Conservation (phyloP, 2,888 invertebrate genomes). For the Tetranychus piercei region DNA sequence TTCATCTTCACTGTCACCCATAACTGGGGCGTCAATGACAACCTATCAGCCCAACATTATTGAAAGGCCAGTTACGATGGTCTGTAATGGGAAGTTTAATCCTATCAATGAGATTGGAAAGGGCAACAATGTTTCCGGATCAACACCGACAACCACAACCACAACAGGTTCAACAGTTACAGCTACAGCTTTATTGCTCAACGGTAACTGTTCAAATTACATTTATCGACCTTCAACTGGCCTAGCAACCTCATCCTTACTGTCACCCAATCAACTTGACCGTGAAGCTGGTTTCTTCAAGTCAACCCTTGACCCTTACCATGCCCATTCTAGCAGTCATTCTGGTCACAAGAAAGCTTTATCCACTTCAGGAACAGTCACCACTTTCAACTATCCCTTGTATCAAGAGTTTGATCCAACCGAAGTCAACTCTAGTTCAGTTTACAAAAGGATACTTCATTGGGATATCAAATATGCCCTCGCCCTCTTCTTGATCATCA, state of each 20-base stretch:
- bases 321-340: not conserved
- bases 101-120: not conserved
- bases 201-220: too few relatives aligned
- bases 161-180: not conserved
- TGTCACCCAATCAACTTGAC: not conserved
- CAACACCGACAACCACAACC: not conserved
- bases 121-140: not conserved
- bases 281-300: not conserved
- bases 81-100: not conserved
- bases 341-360: not conserved
- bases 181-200: not conserved
- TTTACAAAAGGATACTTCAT: not conserved
- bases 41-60: not conserved
- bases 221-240: too few relatives aligned
- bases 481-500: not conserved
- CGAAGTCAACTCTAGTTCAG: not conserved
- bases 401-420: not conserved
- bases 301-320: not conserved
- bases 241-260: too few relatives aligned
- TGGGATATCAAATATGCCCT: not conserved
- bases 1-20: not conserved
- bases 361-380: not conserved
- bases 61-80: not conserved
- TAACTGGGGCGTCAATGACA: not conserved
- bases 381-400: not conserved